Conservation (phyloP, 1,140 invertebrate genomes). For the Andricus grossulariae region DNA sequence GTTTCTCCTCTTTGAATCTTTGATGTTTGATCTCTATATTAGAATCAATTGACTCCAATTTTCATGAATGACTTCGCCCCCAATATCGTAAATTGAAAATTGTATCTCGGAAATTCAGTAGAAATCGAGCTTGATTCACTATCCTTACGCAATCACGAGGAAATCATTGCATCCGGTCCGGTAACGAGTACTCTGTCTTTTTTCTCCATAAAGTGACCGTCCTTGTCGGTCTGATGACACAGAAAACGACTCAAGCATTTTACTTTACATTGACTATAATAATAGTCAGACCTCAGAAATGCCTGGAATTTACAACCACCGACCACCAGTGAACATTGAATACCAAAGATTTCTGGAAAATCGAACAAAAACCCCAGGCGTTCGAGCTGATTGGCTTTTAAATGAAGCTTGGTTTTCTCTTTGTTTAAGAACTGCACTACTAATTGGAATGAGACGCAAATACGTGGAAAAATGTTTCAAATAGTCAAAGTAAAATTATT, state of each 20-base stretch:
- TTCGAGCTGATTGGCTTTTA: too few species aligned
- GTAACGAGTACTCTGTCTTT: slow-evolving; percentile 22
- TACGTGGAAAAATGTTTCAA: too few species aligned
- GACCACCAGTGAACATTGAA: neutral
- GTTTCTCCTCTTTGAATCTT: neutral
- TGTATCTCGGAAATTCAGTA: slow-evolving; percentile 8
- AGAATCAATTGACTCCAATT: slow-evolving; percentile 20
- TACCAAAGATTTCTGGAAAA: neutral
- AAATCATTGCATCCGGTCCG: slow-evolving; percentile 12
- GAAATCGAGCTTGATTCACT: slow-evolving; percentile 28
- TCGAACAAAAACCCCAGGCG: neutral
- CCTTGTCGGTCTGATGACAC: slow-evolving; percentile 10
- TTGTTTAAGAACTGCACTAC: too few species aligned
- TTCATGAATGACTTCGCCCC: slow-evolving; percentile 19
- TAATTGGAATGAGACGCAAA: too few species aligned
- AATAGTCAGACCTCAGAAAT: neutral
- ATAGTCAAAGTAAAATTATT: too few species aligned
- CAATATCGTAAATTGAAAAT: slow-evolving; percentile 11
- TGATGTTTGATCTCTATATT: neutral
- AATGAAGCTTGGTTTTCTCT: too few species aligned
- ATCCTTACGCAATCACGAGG: slow-evolving; percentile 26
- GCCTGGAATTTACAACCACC: neutral
- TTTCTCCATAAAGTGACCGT: slow-evolving; percentile 7
- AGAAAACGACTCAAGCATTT: neutral
- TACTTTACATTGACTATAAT: neutral